phyloP scores from a whole-genome alignment of 2,113 vertebrate genomes.

The Alouatta palliata region DNA sequence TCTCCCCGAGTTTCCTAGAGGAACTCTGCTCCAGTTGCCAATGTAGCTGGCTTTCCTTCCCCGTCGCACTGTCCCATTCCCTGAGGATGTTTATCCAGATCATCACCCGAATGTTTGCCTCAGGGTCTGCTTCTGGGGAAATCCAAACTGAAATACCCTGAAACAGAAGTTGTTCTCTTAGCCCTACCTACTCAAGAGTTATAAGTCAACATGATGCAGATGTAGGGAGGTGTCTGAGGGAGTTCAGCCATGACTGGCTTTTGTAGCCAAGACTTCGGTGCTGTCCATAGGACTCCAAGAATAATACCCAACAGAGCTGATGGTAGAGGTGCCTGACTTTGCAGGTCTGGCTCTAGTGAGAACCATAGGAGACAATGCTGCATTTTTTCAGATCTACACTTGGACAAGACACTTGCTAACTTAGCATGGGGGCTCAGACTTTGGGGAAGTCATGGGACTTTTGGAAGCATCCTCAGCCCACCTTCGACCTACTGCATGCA shows the following conservation, averaged over 20 bases:
- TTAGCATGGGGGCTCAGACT: not conserved
- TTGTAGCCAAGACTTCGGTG: not conserved
- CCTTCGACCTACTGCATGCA: too few species aligned
- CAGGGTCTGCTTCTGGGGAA: not conserved
- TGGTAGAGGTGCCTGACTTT: not conserved
- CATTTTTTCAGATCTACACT: not conserved
- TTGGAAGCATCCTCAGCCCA: not conserved
- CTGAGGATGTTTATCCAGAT: not conserved
- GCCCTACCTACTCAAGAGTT: not conserved
- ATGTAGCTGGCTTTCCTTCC: not conserved
- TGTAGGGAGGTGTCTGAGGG: not conserved
- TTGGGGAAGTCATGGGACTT: not conserved
- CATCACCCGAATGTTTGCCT: not conserved
- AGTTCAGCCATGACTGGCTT: not conserved
- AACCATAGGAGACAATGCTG: not conserved
- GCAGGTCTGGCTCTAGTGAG: not conserved
- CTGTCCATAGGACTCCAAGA: not conserved
- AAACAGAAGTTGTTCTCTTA: not conserved
- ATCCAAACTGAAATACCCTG: not conserved
- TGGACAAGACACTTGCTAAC: not conserved
- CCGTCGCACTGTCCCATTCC: not conserved
- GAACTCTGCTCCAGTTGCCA: not conserved
- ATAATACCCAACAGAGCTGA: not conserved
- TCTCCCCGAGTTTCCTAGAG: not conserved
- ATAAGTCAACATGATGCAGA: not conserved